Conservation (phyloP, 2,113 vertebrate species). For the Vulpes ferrilata region DNA sequence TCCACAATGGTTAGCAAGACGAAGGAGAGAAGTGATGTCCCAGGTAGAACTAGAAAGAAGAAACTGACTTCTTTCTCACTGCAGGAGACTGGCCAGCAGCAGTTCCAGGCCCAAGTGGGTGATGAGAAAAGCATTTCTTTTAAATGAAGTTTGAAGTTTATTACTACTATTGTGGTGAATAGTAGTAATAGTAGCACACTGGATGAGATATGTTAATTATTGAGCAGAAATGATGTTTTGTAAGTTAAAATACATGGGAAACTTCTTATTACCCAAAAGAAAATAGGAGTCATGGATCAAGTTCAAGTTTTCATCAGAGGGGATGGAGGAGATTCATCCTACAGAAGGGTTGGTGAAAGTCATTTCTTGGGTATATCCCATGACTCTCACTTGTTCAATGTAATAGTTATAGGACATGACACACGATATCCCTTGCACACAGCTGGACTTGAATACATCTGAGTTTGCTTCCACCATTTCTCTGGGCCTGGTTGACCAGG, state of each 20-base stretch:
- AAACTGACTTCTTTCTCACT: background rate
- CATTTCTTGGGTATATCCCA: background rate
- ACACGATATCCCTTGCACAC: background rate
- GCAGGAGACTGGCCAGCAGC: background rate
- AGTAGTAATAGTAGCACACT: background rate
- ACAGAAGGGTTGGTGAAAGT: background rate
- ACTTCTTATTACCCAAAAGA: background rate
- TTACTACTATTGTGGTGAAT: background rate
- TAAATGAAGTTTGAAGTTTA: conserved; percentile 20
- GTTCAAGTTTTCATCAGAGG: background rate
- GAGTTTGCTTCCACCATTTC: background rate
- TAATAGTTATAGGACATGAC: background rate
- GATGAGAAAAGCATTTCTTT: background rate
- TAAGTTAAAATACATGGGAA: background rate
- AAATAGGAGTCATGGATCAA: background rate
- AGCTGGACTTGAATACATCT: background rate
- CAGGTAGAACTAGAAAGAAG: background rate
- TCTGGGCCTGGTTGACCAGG: background rate
- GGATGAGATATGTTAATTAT: background rate
- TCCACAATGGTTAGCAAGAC: background rate
- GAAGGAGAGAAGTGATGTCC: background rate
- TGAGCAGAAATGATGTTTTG: conserved; percentile 40
- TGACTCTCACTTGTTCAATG: background rate
- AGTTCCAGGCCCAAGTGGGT: background rate
- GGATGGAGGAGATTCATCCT: background rate